Conservation (phyloP, 2,888 invertebrate genomes). For the Melieria omissa region DNA sequence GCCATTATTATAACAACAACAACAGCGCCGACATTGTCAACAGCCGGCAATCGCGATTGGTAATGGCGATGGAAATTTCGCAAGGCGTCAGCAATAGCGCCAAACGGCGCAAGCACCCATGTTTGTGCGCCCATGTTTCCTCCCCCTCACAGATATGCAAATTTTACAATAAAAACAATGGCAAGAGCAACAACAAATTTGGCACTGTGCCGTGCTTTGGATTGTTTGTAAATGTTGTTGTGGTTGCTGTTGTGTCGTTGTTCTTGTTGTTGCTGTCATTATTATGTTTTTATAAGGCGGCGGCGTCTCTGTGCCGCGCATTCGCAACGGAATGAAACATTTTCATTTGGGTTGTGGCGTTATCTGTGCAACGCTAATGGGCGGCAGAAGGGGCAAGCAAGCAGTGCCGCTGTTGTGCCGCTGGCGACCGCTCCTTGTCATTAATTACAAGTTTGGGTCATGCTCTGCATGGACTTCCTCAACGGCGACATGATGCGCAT, state of each 20-base stretch:
- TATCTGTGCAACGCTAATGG: no score
- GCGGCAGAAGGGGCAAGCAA: no score
- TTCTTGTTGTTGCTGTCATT: no score
- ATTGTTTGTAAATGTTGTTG: no score
- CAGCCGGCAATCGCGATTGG: no score
- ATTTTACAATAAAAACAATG: not conserved
- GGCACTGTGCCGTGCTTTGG: not conserved
- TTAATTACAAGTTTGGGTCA: constrained; percentile 24
- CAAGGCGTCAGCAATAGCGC: not conserved
- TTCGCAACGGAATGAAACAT: no score
- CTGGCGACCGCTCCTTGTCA: constrained; percentile 25
- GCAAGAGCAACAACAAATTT: not conserved
- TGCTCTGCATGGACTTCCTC: constrained; percentile 19
- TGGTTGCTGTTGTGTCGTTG: no score
- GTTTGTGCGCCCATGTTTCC: not conserved
- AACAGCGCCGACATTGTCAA: no score
- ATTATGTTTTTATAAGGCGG: no score
- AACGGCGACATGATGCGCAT: not conserved
- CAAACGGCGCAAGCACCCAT: not conserved
- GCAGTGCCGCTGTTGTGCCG: not conserved
- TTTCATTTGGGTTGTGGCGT: no score
- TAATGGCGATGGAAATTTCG: not conserved
- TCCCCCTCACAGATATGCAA: not conserved
- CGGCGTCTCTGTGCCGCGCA: no score
- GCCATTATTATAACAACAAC: constrained; percentile 13